phyloP scores from a whole-genome alignment of 2,888 invertebrate genomes.

The Microplitis deprimator region DNA sequence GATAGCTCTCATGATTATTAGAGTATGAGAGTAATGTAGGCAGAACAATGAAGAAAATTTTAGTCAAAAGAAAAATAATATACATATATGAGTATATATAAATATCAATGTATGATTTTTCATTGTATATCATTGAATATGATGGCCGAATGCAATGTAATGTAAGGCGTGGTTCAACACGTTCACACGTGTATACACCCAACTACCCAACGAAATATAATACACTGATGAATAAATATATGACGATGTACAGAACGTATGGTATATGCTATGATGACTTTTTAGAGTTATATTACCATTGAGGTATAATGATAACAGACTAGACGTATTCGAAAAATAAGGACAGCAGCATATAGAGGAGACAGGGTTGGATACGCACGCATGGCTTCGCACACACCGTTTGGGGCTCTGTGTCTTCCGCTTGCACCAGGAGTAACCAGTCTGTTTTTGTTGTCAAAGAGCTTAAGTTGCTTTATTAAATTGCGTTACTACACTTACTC shows the following conservation, averaged over 20 bases:
- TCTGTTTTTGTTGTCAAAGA: slow-evolving; percentile 24
- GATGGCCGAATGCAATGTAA: slow-evolving; percentile 7
- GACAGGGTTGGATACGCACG: slow-evolving; percentile 72
- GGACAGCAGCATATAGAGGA: slow-evolving; percentile 65
- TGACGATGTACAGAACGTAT: background rate
- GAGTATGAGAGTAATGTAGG: slow-evolving; percentile 23
- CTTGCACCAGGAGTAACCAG: slow-evolving; percentile 46
- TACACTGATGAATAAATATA: slow-evolving; percentile 10
- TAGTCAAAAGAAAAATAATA: background rate
- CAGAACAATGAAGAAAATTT: slow-evolving; percentile 14
- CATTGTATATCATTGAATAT: background rate
- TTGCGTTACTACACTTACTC: background rate
- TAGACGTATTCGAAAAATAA: slow-evolving; percentile 64
- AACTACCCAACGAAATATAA: slow-evolving; percentile 11
- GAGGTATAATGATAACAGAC: slow-evolving; percentile 68
- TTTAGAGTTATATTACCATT: slow-evolving; percentile 9
- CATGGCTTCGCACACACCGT: slow-evolving; percentile 63
- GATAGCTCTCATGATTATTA: slow-evolving; percentile 13
- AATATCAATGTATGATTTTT: slow-evolving; percentile 1
- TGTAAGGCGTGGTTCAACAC: slow-evolving; percentile 20
- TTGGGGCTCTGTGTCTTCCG: slow-evolving; percentile 66
- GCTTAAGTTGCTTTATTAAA: slow-evolving; percentile 5
- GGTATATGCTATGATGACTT: slow-evolving; percentile 16
- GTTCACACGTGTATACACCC: slow-evolving; percentile 6
- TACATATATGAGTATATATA: background rate